Conservation (phyloP, 2,797 vertebrate species). For the Loriculus beryllinus region DNA sequence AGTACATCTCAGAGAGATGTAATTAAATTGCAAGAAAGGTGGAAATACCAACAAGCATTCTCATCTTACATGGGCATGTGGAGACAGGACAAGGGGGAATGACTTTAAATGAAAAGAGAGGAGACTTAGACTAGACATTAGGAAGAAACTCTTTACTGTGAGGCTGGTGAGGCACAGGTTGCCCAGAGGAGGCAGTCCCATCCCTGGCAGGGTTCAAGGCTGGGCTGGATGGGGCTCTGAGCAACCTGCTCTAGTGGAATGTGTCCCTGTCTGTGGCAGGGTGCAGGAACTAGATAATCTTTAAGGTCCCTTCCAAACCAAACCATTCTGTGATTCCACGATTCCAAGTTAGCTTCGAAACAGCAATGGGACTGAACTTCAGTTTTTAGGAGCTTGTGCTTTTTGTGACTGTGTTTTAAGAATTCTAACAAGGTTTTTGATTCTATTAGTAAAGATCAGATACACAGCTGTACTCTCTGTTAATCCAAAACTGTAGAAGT, state of each 20-base stretch:
- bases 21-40: background rate
- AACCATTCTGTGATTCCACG: background rate
- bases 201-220: background rate
- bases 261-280: background rate
- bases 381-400: background rate
- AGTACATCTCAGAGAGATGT: background rate
- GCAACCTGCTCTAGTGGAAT: background rate
- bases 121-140: background rate
- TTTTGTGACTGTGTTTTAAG: background rate
- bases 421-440: background rate
- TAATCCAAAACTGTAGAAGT: background rate
- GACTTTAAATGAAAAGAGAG: background rate
- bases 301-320: background rate
- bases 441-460: background rate
- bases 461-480: background rate
- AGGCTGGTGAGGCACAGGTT: background rate
- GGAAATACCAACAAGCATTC: background rate
- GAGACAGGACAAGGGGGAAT: background rate
- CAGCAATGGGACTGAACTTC: background rate
- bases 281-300: background rate
- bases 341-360: background rate
- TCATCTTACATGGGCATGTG: accelerated
- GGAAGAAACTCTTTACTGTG: background rate
- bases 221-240: background rate
- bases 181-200: background rate